Conservation (phyloP, 1,140 invertebrate species). For the Camponotus pennsylvanicus region DNA sequence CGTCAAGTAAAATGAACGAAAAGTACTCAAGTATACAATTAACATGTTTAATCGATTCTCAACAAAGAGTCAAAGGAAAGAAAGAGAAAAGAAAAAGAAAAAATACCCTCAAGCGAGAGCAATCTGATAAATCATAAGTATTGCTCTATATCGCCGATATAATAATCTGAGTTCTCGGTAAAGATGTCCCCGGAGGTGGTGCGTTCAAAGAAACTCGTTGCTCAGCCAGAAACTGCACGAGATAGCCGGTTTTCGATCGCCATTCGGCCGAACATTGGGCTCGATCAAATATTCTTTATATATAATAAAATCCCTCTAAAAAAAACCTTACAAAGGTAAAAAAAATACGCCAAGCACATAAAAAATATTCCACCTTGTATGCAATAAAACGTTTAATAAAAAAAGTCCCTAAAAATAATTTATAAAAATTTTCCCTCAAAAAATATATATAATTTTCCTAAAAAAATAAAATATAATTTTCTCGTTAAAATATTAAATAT, state of each 20-base stretch:
- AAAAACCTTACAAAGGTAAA: no score
- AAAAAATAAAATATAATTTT: background rate
- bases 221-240: slow-evolving; percentile 48
- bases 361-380: no score
- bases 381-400: no score
- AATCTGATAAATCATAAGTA: slow-evolving; percentile 47
- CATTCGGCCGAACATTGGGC: background rate
- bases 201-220: slow-evolving; percentile 55
- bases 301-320: background rate
- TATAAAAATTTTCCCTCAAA: no score
- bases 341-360: no score
- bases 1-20: background rate
- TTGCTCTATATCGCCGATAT: slow-evolving; percentile 51
- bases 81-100: background rate
- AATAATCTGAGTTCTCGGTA: slow-evolving; percentile 59
- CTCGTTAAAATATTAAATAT: background rate
- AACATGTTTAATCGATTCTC: background rate
- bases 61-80: background rate
- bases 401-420: no score
- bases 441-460: no score
- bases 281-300: slow-evolving; percentile 16
- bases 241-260: slow-evolving; percentile 48
- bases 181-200: slow-evolving; percentile 48
- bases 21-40: background rate
- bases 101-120: slow-evolving; percentile 19